These are phyloP conservation scores for Siniperca scherzeri DNA, from an alignment of 2,797 vertebrate genomes.

Conservation along the genomic window DNA sequence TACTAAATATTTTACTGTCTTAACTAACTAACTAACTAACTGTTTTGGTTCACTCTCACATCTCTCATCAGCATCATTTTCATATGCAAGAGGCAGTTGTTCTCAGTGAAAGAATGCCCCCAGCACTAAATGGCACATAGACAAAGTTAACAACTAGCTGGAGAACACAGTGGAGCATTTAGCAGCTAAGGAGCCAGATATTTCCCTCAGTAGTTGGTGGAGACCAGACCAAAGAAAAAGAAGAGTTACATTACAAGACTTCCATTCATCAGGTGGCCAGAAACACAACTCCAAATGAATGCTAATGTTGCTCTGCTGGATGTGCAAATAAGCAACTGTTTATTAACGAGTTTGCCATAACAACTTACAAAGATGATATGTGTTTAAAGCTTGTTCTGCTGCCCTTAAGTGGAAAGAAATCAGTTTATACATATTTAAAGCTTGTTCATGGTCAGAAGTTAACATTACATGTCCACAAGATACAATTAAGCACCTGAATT, in stretches of 20 bases:
- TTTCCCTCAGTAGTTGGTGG: conserved; percentile 6
- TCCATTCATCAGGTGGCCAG: background rate
- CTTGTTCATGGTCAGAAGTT: too few relatives aligned
- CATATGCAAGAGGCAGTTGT: too few relatives aligned
- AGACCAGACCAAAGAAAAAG: background rate
- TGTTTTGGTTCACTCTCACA: background rate
- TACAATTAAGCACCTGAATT: background rate
- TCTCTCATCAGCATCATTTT: background rate
- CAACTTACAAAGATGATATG: too few relatives aligned
- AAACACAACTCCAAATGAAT: background rate
- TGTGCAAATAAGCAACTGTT: too few relatives aligned
- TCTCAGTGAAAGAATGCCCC: too few relatives aligned
- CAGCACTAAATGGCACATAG: background rate
- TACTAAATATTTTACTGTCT: background rate
- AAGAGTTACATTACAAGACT: background rate
- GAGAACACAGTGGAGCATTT: background rate
- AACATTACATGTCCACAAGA: background rate
- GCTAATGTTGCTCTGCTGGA: background rate
- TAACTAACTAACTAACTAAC: background rate
- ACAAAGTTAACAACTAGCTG: background rate
- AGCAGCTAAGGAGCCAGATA: background rate
- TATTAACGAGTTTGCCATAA: too few relatives aligned
- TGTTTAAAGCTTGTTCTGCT: background rate
- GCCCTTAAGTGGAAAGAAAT: too few relatives aligned
- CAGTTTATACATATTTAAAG: background rate